phyloP scores from a whole-genome alignment of 2,113 vertebrate genomes.

The Argyrosomus japonicus region DNA sequence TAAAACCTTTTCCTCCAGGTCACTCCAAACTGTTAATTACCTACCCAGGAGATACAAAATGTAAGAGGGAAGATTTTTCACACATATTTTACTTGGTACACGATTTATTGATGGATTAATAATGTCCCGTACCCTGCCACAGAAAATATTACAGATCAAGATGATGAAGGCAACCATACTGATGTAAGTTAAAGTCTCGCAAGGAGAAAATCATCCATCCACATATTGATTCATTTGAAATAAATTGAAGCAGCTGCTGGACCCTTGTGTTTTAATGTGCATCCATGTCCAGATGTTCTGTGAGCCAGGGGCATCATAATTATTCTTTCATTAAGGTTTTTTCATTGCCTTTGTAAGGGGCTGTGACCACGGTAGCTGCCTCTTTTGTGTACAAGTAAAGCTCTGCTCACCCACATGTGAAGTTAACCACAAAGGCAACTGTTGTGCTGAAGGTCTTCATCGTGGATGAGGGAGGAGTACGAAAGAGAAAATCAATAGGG shows the following conservation, averaged over 20 bases:
- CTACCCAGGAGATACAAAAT: not conserved
- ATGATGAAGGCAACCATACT: not conserved
- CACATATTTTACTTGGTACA: not conserved
- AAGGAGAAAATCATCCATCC: not conserved
- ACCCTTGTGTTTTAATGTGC: not conserved
- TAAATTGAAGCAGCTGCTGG: not conserved
- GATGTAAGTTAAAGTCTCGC: not conserved
- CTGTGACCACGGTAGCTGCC: not conserved
- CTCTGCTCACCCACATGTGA: not conserved
- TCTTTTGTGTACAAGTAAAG: not conserved
- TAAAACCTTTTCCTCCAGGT: not conserved
- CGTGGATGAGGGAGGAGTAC: not conserved
- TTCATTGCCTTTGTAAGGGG: not conserved
- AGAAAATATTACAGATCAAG: not conserved
- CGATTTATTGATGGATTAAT: not conserved
- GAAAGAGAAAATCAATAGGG: conserved; percentile 40
- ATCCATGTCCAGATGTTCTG: conserved; percentile 21
- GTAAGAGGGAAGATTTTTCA: not conserved
- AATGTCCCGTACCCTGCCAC: not conserved
- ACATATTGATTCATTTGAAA: conserved; percentile 3
- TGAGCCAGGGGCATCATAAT: not conserved
- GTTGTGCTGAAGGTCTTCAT: not conserved
- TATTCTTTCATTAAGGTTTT: conserved; percentile 3
- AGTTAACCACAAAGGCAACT: not conserved
- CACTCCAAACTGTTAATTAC: not conserved